Evolutionary conservation across 2,797 vertebrate species (phyloP), one percentile per base, ranked within the genome.

Genomic region (Poecilia velifera): DNA sequence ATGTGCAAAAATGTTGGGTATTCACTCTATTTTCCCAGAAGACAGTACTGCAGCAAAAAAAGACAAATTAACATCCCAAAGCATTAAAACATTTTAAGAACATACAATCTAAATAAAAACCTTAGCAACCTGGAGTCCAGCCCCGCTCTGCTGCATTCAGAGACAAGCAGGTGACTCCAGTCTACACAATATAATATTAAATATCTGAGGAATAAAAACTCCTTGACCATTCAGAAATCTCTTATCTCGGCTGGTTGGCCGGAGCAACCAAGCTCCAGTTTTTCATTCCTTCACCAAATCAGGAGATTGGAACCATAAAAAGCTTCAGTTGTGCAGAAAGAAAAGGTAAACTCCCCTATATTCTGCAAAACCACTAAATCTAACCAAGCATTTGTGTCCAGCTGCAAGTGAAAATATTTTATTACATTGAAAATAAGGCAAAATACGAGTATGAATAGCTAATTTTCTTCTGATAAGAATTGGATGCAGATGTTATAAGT

Each of bases 201-300:
- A 13, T 12, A 36, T 36, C 31, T 34, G 31, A 64, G 31, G 28
- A 64, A 34, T 34, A 34, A 34, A 64, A 64, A 64, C 57, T 62
- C 57, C n/a, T 62, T 34, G 57, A 34, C 57, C 57, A 34, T 34
- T 62, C 57, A 62, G 57, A 62, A 57, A 57, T 57, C n/a, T 57
- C n/a, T 12, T 6, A 13, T 28, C 55, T 57, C 1, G 55, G 55
- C n/a, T 57, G 55, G 25, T 57, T 57, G 55, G n/a, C 55, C 0
- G 22, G 51, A 53, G n/a, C n/a, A 57, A 57, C n/a, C 55, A 57
- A 57, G 25, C 55, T 57, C 25, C 28, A 62, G 6, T 28, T 62
- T 62, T 62, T 62, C 57, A 62, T 62, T 31, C 28, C 13, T 2
- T 62, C 14, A 16, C n/a, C n/a, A 62, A 34, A 31, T 31, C 28